These are phyloP conservation scores for Pseudomugil tenellus DNA, from an alignment of 2,797 vertebrate species.

Conservation along the genomic window DNA sequence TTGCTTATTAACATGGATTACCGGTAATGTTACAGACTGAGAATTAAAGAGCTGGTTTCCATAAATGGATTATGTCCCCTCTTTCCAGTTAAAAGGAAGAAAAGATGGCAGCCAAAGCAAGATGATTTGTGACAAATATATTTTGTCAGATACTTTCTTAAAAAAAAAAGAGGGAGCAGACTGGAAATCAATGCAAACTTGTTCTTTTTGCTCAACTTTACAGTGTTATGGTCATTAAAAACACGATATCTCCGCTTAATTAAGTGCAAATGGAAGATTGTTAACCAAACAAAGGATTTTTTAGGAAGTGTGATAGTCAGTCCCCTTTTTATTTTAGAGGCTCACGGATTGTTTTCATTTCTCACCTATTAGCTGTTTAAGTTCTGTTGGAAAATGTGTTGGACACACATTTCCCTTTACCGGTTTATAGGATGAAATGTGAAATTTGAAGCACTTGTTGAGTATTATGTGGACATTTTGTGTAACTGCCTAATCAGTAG, in stretches of 20 bases:
- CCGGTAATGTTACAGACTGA: background rate
- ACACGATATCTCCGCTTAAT: background rate
- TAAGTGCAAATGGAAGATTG: background rate
- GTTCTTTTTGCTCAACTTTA: background rate
- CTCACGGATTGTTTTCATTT: background rate
- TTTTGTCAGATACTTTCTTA: no score
- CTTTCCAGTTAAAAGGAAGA: background rate
- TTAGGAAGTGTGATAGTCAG: background rate
- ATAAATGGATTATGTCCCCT: background rate
- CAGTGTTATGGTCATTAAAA: background rate
- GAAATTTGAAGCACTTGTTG: background rate
- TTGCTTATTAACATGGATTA: background rate
- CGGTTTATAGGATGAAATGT: background rate
- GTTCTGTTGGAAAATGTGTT: background rate
- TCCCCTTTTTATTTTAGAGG: background rate
- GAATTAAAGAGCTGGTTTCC: background rate
- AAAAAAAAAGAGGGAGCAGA: background rate
- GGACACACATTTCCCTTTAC: background rate
- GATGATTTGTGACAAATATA: background rate
- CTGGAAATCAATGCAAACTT: background rate
- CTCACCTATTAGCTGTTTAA: background rate
- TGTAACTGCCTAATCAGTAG: constrained; percentile 20
- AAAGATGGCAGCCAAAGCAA: background rate
- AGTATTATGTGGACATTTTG: constrained; percentile 5
- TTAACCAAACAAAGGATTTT: background rate